A percentile compares a stretch with the other conserved stretches of the same genome.
Conservation (phyloP, 2,113 vertebrate species). For the Ochotona curzoniae region DNA sequence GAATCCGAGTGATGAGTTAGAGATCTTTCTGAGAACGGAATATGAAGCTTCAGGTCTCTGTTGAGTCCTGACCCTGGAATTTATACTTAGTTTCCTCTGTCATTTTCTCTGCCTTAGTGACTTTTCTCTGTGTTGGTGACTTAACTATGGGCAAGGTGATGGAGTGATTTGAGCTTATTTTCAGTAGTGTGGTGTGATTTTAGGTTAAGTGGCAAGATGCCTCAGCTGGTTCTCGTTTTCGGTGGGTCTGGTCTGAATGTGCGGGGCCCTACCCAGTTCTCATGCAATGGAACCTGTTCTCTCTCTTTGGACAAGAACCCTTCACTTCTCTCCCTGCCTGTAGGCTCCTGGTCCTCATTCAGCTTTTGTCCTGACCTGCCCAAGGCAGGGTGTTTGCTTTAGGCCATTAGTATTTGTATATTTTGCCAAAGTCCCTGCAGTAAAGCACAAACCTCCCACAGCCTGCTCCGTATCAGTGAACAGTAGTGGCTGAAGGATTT, state of each 20-base stretch:
- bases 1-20: neutral
- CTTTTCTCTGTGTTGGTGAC: neutral
- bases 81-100: neutral
- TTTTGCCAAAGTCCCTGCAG: neutral
- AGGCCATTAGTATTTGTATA: neutral
- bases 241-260: neutral
- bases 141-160: neutral
- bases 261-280: neutral
- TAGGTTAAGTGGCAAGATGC: neutral
- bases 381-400: neutral
- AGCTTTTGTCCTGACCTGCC: slow-evolving; percentile 27
- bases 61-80: neutral
- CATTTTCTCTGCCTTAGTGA: neutral
- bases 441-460: neutral
- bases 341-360: neutral
- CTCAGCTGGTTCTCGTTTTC: neutral
- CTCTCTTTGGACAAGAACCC: neutral
- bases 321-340: neutral
- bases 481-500: neutral
- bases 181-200: neutral
- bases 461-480: slow-evolving; percentile 12
- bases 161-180: slow-evolving; percentile 16
- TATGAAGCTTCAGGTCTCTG: neutral
- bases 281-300: neutral
- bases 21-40: neutral